Percentiles rank a stretch among this genome's conserved stretches.
phyloP scores from a whole-genome alignment of 2,888 invertebrate species.

The Marasmarcha lunaedactyla region DNA sequence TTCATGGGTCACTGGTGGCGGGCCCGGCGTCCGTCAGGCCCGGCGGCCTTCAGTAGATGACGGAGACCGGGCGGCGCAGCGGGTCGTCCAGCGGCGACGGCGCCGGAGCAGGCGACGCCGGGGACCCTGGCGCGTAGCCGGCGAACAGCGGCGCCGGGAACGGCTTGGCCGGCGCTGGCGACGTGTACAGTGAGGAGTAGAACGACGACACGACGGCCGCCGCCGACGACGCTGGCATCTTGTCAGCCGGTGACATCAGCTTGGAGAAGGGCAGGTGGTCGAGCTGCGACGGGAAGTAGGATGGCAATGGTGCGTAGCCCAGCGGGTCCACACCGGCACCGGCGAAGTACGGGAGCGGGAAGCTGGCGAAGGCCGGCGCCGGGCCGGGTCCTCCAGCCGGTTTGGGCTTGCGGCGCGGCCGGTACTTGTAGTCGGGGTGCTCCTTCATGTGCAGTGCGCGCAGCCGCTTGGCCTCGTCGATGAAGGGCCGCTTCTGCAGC shows the following conservation, averaged over 20 bases:
- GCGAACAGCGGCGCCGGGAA: conserved; percentile 65
- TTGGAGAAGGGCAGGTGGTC: conserved; percentile 75
- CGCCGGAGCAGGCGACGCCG: conserved; percentile 53
- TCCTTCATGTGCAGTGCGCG: conserved; percentile 91
- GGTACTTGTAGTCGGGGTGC: conserved; percentile 92
- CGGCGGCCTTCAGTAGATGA: conserved; percentile 74
- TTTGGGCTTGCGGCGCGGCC: conserved; percentile 87
- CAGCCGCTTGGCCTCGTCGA: conserved; percentile 93
- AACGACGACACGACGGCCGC: conserved; percentile 76
- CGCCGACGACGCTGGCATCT: conserved; percentile 53
- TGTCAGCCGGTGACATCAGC: conserved; percentile 64
- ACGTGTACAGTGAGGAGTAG: conserved; percentile 76
- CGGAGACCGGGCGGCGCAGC: conserved; percentile 77
- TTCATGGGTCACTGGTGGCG: conserved; percentile 37
- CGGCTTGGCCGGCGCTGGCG: conserved; percentile 61
- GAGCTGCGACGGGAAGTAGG: conserved; percentile 83
- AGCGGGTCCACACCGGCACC: conserved; percentile 69
- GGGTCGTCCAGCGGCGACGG: conserved; percentile 70
- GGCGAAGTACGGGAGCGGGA: conserved; percentile 74
- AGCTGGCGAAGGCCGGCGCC: conserved; percentile 72
- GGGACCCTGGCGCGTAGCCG: conserved; percentile 62
- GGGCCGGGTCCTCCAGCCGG: conserved; percentile 70
- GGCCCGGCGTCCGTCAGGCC: conserved; percentile 51
- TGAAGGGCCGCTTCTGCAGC: conserved; percentile 90
- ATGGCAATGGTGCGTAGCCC: conserved; percentile 76